Evolutionary conservation across 2,797 vertebrate species (phyloP), one percentile per base, ranked within the genome.

Genomic region (Gymnocypris eckloni): DNA sequence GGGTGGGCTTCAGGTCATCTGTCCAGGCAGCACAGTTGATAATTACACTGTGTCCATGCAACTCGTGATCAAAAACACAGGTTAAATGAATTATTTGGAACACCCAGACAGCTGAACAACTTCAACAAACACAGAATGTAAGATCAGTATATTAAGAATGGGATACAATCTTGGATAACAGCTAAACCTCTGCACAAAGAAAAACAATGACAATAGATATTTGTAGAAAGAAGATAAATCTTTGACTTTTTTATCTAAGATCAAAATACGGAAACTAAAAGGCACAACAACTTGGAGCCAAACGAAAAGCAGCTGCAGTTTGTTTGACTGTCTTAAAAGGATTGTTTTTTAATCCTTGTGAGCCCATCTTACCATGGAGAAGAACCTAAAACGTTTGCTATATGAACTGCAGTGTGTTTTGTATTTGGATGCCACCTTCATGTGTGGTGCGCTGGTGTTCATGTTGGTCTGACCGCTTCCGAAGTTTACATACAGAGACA

Each of bases 401-500:
- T 25, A 33, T 15, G 22, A 16, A 69, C 64, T 39, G 43, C 16
- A 39, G 5, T 66, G 59, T 28, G 10, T 25, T 52, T 83, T 75
- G n/a, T 69, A 50, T 84, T 83, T 52, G 45, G 48, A 84, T 3
- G 6, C 61, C 61, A 84, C 69, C 37, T 72, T 15, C 79, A 73
- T 78, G 72, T 86, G 52, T 54, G 28, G 39, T 54, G 22, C 56
- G 39, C 37, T n/a, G 72, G 25, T 39, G 45, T 39, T 85, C 39
- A 18, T 76, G 52, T 77, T 78, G 75, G 59, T 86, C 12, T 59
- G 77, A 86, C 45, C 11, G 54, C 59, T 79, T 81, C 61, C 16
- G 61, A 22, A 80, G 70, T 89, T 87, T 86, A 83, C 73, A 72
- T 56, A 54, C 56, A 90, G 87, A 71, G 91, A 92, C 90, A 89